Percentiles rank a stretch among this genome's conserved stretches.
Conservation (phyloP, 2,113 vertebrate species). For the Tupaia tana region DNA sequence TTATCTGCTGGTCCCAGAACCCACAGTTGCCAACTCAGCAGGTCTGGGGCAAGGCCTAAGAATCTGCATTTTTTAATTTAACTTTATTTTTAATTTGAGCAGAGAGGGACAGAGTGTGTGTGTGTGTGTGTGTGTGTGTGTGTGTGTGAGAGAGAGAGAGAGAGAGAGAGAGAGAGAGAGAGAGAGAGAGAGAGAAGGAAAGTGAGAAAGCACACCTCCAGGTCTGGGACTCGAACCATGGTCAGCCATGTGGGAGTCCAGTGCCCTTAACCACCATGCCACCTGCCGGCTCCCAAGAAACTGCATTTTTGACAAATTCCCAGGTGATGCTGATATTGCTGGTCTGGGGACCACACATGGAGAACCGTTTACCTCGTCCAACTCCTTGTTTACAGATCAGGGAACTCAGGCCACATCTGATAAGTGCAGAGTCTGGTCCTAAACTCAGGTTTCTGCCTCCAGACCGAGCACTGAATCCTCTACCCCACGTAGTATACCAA, state of each 20-base stretch:
- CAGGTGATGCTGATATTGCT: background rate
- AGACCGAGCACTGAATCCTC: background rate
- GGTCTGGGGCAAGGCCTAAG: background rate
- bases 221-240: too few relatives aligned
- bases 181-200: too few relatives aligned
- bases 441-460: background rate
- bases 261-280: too few relatives aligned
- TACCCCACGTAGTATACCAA: background rate
- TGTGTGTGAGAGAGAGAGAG: too few relatives aligned
- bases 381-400: background rate
- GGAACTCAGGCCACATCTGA: background rate
- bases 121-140: too few relatives aligned
- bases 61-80: conserved; percentile 11
- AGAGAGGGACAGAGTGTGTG: too few relatives aligned
- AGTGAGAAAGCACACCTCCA: too few relatives aligned
- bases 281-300: background rate
- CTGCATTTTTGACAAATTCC: conserved; percentile 12
- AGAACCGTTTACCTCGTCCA: background rate
- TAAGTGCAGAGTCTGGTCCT: background rate
- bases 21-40: background rate
- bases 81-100: too few relatives aligned
- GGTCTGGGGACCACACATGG: background rate
- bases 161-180: too few relatives aligned
- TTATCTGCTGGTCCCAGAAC: too few relatives aligned
- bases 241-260: too few relatives aligned